These are phyloP conservation scores for Philotrypesis tridentata DNA, from an alignment of 1,140 invertebrate species.

Conservation along the genomic window DNA sequence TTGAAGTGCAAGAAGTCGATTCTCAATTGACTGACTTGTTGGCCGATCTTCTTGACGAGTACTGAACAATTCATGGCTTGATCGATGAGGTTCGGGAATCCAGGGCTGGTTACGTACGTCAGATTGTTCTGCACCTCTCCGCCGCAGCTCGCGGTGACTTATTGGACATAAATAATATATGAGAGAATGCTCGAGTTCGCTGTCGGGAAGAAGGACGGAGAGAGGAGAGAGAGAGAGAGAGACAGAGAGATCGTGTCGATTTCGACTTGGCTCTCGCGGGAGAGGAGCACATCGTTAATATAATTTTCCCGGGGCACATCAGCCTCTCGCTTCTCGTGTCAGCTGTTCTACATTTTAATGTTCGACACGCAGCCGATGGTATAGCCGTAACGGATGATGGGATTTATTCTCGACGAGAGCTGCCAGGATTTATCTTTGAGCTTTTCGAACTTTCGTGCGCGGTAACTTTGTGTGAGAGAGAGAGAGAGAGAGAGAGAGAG, in stretches of 20 bases:
- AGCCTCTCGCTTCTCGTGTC: no score
- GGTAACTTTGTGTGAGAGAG: no score
- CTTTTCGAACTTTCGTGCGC: not conserved
- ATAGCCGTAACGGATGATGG: no score
- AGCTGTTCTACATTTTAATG: not conserved
- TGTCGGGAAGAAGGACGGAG: no score
- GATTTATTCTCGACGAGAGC: not conserved
- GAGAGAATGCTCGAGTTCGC: not conserved
- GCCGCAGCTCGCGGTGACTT: constrained; percentile 85
- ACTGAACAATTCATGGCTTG: constrained; percentile 79
- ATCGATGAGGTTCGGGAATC: constrained; percentile 84
- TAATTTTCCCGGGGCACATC: not conserved
- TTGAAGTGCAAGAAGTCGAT: constrained; percentile 88
- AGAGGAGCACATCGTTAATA: not conserved
- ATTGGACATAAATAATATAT: constrained; percentile 51
- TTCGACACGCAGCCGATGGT: not conserved
- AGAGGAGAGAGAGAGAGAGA: not conserved
- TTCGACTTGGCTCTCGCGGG: no score
- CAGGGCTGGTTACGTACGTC: constrained; percentile 88
- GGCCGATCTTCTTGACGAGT: constrained; percentile 81
- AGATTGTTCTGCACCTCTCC: constrained; percentile 86
- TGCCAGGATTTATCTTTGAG: not conserved
- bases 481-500: no score
- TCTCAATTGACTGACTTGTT: constrained; percentile 83
- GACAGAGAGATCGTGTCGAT: no score